Evolutionary conservation across 2,888 invertebrate species (phyloP), one percentile per base, ranked within the genome.

Genomic region (Idaea straminata): DNA sequence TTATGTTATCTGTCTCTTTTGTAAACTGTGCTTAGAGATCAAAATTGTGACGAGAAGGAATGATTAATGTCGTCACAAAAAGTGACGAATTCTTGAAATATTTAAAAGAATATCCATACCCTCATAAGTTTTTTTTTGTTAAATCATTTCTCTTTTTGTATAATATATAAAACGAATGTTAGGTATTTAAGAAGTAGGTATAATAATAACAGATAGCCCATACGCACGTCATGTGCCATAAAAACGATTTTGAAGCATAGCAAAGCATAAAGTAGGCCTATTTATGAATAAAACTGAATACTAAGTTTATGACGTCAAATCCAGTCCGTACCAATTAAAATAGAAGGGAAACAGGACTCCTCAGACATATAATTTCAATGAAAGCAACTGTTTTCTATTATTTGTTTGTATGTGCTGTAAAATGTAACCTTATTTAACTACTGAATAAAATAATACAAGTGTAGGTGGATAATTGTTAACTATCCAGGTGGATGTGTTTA

Each of bases 1-100:
- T 89, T 87, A 91, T 88, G 74, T 73, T 77, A 74, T 73, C 47
- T 47, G 66, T 63, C 72, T 77, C 76, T 79, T 75, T 81, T 82
- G 73, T 74, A 25, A 58, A 25, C 13, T 47, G 7, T 47, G 13
- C 47, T 47, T 47, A 3, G 47, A 47, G 47, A 47, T 47, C 13
- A 13, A 10, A 62, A 61, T 68, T 62, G 61, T 59, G 63, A 58
- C 62, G 15, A 57, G 61, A 61, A 59, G 70, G 72, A 72, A 70
- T 71, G 69, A 47, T 13, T 13, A 47, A 3, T 13, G 47, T 47
- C 4, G 10, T 47, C 47, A 47, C 3, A 47, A 47, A 47, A 47
- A 47, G 25, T 47, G 10, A 47, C 47, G 10, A 47, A 47, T 47
- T 10, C 7, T 47, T 47, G 7, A 10, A 47, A 47, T 13, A 13